Conservation (phyloP, 2,113 vertebrate genomes). For the Platysteira castanea region DNA sequence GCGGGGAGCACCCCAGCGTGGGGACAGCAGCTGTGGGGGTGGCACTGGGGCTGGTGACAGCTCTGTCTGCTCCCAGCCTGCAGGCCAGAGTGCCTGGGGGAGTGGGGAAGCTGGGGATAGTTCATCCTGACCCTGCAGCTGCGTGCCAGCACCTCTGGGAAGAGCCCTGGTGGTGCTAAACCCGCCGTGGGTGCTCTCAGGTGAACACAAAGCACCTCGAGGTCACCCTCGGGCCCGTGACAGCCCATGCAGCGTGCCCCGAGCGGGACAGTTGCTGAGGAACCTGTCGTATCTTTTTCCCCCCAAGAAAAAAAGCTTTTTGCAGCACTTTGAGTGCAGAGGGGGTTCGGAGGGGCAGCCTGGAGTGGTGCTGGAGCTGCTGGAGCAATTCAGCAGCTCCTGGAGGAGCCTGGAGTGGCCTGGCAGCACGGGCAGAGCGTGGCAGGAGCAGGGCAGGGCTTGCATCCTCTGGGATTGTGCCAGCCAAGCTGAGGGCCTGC, state of each 20-base stretch:
- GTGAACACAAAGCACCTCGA: not conserved
- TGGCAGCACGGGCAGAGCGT: not conserved
- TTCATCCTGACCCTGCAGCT: not conserved
- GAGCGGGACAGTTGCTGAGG: not conserved
- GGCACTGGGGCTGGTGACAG: not conserved
- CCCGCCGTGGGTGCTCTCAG: fast-evolving
- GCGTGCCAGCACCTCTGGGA: not conserved
- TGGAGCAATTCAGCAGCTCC: not conserved
- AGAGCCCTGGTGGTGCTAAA: not conserved
- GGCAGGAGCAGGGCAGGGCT: not conserved
- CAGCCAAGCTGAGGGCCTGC: not conserved
- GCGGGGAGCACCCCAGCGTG: not conserved
- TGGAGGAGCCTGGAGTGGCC: fast-evolving
- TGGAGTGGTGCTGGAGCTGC: not conserved
- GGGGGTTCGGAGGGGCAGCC: not conserved
- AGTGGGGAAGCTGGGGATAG: fast-evolving
- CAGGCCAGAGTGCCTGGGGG: fast-evolving
- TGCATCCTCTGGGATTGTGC: not conserved
- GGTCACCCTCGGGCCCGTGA: not conserved
- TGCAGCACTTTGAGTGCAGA: not conserved
- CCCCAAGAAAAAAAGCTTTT: not conserved
- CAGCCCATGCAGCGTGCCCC: not conserved
- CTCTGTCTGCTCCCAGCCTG: not conserved
- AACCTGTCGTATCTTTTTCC: fast-evolving
- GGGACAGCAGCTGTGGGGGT: not conserved